Conservation (phyloP, 2,797 vertebrate species). For the Oreortyx pictus region DNA sequence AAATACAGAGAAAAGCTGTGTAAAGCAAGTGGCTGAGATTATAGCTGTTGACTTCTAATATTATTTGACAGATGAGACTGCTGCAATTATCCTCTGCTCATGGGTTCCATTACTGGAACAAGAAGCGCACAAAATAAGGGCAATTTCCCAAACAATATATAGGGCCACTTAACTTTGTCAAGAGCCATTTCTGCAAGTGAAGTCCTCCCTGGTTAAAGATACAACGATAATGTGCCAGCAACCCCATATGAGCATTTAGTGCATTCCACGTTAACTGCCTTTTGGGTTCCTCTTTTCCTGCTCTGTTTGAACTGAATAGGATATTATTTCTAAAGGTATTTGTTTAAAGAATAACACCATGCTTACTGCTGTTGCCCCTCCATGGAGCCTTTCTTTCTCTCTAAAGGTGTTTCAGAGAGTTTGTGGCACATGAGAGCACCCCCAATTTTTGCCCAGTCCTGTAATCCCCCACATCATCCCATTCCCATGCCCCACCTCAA, state of each 20-base stretch:
- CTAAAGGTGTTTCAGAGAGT: neutral
- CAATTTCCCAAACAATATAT: constrained; percentile 94
- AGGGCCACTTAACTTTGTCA: constrained; percentile 95
- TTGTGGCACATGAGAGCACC: neutral
- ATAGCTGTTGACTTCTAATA: constrained; percentile 94
- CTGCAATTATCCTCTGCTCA: constrained; percentile 94
- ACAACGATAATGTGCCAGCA: constrained; percentile 74
- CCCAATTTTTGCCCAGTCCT: neutral
- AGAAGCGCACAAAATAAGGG: constrained; percentile 90
- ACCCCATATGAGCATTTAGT: constrained; percentile 72
- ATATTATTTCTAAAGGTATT: constrained; percentile 76
- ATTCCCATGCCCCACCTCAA: accelerated
- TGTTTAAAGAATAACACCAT: constrained; percentile 62
- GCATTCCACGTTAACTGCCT: constrained; percentile 68
- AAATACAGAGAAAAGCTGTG: constrained; percentile 86
- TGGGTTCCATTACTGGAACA: constrained; percentile 93
- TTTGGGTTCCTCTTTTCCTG: constrained; percentile 71
- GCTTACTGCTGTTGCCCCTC: constrained; percentile 31
- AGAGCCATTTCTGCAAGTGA: constrained; percentile 88
- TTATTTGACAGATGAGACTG: constrained; percentile 92
- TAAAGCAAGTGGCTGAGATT: constrained; percentile 92
- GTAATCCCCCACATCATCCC: neutral
- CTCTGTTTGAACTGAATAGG: constrained; percentile 74
- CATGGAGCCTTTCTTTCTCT: neutral
- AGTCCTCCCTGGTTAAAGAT: constrained; percentile 80